Conservation (phyloP, 2,888 invertebrate genomes). For the Philhelius pedissequus region DNA sequence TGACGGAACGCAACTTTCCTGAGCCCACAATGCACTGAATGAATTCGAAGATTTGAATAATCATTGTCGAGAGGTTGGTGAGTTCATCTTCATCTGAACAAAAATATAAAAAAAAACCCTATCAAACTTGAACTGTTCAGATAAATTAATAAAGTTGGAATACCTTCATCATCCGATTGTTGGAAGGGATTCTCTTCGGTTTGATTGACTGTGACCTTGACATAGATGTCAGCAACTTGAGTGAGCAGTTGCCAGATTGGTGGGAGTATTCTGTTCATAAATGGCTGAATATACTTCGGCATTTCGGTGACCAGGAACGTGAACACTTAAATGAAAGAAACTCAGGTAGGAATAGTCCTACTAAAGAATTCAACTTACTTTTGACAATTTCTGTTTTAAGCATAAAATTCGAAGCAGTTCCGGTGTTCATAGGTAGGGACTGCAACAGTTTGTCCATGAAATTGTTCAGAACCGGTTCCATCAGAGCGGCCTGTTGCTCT, state of each 20-base stretch:
- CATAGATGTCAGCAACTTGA: constrained; percentile 83
- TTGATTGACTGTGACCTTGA: constrained; percentile 83
- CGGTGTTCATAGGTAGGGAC: constrained; percentile 81
- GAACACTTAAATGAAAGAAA: constrained; percentile 77
- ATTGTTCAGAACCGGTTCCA: constrained; percentile 84
- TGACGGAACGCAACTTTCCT: constrained; percentile 80
- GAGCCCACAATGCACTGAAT: constrained; percentile 82
- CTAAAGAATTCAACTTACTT: constrained; percentile 74
- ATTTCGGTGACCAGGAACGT: constrained; percentile 82
- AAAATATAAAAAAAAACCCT: not conserved
- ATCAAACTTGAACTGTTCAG: not conserved
- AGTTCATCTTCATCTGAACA: constrained; percentile 80
- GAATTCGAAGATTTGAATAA: constrained; percentile 85
- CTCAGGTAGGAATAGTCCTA: not conserved
- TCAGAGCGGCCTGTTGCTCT: constrained; percentile 81
- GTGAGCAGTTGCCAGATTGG: constrained; percentile 85
- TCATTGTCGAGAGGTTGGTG: constrained; percentile 83
- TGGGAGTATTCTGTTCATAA: constrained; percentile 82
- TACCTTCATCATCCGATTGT: constrained; percentile 81
- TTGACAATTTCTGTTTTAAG: constrained; percentile 84
- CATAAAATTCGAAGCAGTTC: constrained; percentile 81
- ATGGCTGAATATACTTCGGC: constrained; percentile 82
- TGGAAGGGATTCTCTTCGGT: constrained; percentile 79
- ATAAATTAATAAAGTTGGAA: not conserved
- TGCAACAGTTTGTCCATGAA: constrained; percentile 84